Evolutionary conservation across 2,797 vertebrate species (phyloP).

Genomic region (Lithobates pipiens): DNA sequence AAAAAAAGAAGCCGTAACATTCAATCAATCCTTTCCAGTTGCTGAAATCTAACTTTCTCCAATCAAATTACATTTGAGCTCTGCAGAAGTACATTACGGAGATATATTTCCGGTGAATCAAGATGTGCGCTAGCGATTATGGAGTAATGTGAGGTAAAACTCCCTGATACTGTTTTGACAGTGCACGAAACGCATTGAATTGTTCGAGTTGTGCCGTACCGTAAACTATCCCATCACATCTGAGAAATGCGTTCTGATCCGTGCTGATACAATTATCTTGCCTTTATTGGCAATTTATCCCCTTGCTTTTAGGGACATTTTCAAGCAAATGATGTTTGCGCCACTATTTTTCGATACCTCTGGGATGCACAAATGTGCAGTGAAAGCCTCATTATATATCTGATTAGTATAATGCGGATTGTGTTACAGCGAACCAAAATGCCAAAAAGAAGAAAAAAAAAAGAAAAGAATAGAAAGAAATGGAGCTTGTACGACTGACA

Average conservation of each 20-base stretch:
- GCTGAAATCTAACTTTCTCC: constrained; percentile 63
- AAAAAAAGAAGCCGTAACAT: constrained; percentile 39
- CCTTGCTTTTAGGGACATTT: constrained; percentile 84
- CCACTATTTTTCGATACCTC: constrained; percentile 79
- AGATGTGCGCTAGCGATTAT: constrained; percentile 70
- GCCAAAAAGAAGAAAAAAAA: constrained; percentile 58
- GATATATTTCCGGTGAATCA: constrained; percentile 74
- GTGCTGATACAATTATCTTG: constrained; percentile 85
- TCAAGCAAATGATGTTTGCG: constrained; percentile 83
- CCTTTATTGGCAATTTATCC: constrained; percentile 85
- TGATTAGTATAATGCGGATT: constrained; percentile 77
- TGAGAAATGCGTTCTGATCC: constrained; percentile 85
- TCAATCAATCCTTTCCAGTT: constrained; percentile 57
- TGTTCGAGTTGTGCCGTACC: constrained; percentile 71
- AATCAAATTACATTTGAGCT: constrained; percentile 72
- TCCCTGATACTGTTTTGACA: constrained; percentile 69
- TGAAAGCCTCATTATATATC: constrained; percentile 81
- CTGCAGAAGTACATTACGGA: constrained; percentile 67
- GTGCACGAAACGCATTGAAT: constrained; percentile 66
- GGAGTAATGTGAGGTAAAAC: constrained; percentile 71
- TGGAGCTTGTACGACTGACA: constrained; percentile 65
- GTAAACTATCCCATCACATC: constrained; percentile 78
- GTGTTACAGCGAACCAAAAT: constrained; percentile 71
- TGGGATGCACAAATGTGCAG: constrained; percentile 81
- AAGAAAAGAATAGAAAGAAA: constrained; percentile 65